phyloP scores from a whole-genome alignment of 2,113 vertebrate genomes.

The Bos indicus region DNA sequence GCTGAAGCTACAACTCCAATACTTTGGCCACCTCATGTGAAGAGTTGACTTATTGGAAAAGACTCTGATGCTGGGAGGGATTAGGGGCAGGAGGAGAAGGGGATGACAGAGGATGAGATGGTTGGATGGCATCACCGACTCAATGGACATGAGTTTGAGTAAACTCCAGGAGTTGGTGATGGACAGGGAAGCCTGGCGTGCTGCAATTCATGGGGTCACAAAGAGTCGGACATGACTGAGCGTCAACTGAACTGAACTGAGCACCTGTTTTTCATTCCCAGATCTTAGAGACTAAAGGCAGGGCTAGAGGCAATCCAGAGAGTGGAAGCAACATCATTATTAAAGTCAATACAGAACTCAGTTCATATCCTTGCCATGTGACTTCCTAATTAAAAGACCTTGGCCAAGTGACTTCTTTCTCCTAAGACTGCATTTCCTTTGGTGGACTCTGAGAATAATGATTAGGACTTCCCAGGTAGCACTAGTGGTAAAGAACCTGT shows the following conservation, averaged over 20 bases:
- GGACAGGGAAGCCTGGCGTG: too few species aligned
- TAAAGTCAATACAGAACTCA: background rate
- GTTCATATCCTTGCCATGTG: background rate
- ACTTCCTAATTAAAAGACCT: background rate
- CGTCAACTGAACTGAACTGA: too few species aligned
- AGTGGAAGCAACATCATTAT: background rate
- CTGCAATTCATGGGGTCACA: background rate
- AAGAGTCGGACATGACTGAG: background rate
- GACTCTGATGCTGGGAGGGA: too few species aligned
- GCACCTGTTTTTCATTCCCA: background rate
- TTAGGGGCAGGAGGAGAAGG: too few species aligned
- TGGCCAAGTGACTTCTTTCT: background rate
- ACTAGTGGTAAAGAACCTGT: background rate
- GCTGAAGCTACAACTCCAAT: too few species aligned
- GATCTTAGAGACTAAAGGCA: background rate
- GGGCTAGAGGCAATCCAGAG: background rate
- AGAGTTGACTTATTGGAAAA: too few species aligned
- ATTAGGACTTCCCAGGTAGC: background rate
- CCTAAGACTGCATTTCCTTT: background rate
- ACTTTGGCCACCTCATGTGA: too few species aligned
- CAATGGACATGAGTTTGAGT: too few species aligned
- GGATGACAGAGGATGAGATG: too few species aligned
- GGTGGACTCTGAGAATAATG: background rate
- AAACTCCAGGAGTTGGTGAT: too few species aligned
- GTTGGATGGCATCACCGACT: too few species aligned